Base-by-base conservation (phyloP, 2,797 vertebrate genomes). In the Amblyraja radiata region DNA sequence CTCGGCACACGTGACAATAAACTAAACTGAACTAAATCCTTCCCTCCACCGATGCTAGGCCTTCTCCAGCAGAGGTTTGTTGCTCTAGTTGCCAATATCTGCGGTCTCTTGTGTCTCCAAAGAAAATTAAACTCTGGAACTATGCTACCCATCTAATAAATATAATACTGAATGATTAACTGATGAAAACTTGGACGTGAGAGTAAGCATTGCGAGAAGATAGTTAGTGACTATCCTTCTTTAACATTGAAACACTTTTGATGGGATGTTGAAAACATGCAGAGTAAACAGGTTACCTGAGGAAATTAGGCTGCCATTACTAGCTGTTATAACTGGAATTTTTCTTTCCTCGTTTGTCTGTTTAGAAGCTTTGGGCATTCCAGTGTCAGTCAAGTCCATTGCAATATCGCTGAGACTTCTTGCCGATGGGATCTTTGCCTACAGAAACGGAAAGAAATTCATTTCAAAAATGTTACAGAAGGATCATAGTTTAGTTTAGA, bases 301-400 rank as follows among this genome's bases (percentile, higher is more conserved):
- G 88, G 98, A 99, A 94, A 98, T 97, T 94, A 99, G 96, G 94
- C 98, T 99, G 94, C 98, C 98, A 0, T 97, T 99, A 96, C 99
- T 99, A 88, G 98, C 97, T 98, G 98, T 99, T 94, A 99, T 99
- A 32, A 99, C 96, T 61, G 97, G 97, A 94, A 97, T 97, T 95
- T 98, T 99, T 76, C 96, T 96, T 11, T 98, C 97, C 11, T 96
- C 94, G 36, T 95, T 96, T 93, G 96, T 96, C 73, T 98, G 95
- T 94, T 97, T 99, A 73, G 95, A 97, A 94, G 97, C 96, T 94
- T 97, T 97, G 0, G 97, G 97, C 28, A 96, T 96, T 9, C 96
- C 96, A 58, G 96, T 97, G 92, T 98, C 98, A 0, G 98, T 98
- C 93, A 99, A 96, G 94, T 99, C 98, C 97, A 99, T 97, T 77